Evolutionary conservation across 2,888 invertebrate genomes (phyloP), one percentile per base, ranked within the genome.

Genomic region (Erebia aethiops): DNA sequence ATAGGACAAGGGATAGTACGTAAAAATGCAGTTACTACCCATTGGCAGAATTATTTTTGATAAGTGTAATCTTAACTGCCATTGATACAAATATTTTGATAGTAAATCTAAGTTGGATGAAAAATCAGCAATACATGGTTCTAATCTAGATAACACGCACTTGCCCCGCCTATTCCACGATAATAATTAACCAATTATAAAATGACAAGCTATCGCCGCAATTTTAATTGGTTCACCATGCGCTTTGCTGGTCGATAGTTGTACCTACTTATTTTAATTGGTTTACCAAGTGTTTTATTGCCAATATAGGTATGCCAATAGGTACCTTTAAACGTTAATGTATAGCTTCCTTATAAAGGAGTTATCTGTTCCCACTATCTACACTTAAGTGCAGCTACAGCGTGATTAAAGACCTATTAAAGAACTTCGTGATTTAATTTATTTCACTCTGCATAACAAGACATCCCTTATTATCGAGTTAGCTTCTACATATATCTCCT

Each of bases 181-280:
- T 91, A 90, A 92, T 92, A 91, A 92, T 91, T 90, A 91, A 88
- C 92, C 92, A 93, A 92, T 92, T 92, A 91, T 84, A 81, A 82
- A 87, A 86, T 91, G 90, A 91, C 91, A 91, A 87, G 85, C 83
- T 82, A 86, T 85, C 85, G 87, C 85, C 84, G 87, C 89, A 87
- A 88, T 90, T 92, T 89, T 92, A 92, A 92, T 91, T 91, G 90
- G 58, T 58, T 67, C 26, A 57, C 66, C 57, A 49, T 58, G 58
- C 49, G 14, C 56, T 21, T 57, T 57, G 26, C 21, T 26, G 26
- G 26, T 13, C 21, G 18, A 43, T 61, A 13, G 35, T 35, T 7
- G 35, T 46, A 56, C 21, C 21, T 56, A 16, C 16, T 57, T 35
- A 7, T 7, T 35, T 35, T 35, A 35, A 35, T 35, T 35, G 35